These are phyloP conservation scores for Drosophila leontia DNA, from an alignment of 1,140 invertebrate genomes.

Conservation along the genomic window DNA sequence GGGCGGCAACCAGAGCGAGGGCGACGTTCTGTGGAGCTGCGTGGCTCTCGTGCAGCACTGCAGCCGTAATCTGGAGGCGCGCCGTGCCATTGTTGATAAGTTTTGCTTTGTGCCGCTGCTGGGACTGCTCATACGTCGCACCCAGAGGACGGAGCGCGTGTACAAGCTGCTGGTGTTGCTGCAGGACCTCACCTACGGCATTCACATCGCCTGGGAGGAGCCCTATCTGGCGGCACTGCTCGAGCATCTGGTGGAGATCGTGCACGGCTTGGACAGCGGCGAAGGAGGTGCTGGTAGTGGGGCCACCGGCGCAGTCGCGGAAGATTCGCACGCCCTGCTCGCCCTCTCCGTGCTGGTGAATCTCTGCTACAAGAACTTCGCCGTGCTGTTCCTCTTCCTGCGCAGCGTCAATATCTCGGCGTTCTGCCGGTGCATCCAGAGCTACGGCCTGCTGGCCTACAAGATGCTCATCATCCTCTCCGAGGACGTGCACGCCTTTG, in stretches of 20 bases:
- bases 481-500: constrained; percentile 84
- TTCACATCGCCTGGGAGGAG: constrained; percentile 87
- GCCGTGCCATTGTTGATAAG: constrained; percentile 85
- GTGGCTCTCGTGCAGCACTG: constrained; percentile 86
- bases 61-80: constrained; percentile 85
- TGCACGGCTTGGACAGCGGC: constrained; percentile 53
- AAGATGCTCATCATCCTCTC: constrained; percentile 87
- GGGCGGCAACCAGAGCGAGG: constrained; percentile 26
- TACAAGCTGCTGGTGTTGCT: constrained; percentile 85
- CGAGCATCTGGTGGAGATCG: constrained; percentile 85
- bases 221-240: constrained; percentile 86
- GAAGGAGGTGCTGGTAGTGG: not conserved
- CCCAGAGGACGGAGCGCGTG: constrained; percentile 80
- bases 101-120: constrained; percentile 87
- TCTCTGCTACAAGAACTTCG: constrained; percentile 87
- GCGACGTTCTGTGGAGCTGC: constrained; percentile 85
- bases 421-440: constrained; percentile 83
- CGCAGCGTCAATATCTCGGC: constrained; percentile 85
- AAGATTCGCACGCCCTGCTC: constrained; percentile 85
- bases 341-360: constrained; percentile 87
- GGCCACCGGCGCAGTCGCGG: constrained; percentile 17
- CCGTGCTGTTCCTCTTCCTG: constrained; percentile 86
- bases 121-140: constrained; percentile 84
- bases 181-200: constrained; percentile 87
- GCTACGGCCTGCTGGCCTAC: constrained; percentile 85